Conservation (phyloP, 2,113 vertebrate species). For the Phaethon lepturus region DNA sequence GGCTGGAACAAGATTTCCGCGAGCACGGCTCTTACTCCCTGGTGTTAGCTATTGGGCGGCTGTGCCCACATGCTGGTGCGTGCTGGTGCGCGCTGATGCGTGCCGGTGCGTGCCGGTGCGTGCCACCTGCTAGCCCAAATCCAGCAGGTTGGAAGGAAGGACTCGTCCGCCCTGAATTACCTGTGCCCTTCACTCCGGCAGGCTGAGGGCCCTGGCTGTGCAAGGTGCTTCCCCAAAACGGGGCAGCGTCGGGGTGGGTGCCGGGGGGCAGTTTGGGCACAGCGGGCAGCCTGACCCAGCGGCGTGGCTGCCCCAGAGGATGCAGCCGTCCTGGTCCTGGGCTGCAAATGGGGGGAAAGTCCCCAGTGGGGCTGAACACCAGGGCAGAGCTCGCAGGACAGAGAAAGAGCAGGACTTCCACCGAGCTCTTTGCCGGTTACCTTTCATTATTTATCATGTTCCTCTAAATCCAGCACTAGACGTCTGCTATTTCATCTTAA, state of each 20-base stretch:
- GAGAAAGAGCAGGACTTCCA: neutral
- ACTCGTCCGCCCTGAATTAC: accelerated
- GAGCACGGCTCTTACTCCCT: neutral
- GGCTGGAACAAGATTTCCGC: neutral
- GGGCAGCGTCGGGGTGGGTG: no score
- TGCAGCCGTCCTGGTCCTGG: accelerated
- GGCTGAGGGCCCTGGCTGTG: neutral
- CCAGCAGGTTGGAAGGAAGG: neutral
- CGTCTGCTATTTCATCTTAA: neutral
- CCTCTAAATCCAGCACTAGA: neutral
- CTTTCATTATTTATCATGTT: neutral
- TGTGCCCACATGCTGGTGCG: accelerated
- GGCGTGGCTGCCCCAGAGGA: neutral
- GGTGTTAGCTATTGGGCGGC: neutral
- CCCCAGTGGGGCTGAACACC: accelerated
- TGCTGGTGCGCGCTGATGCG: no score
- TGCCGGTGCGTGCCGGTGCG: accelerated
- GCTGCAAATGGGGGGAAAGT: neutral
- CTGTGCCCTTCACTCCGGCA: neutral
- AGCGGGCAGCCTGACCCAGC: neutral
- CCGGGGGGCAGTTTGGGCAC: neutral
- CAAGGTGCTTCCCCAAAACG: neutral
- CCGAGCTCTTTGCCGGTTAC: neutral
- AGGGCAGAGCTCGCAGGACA: neutral
- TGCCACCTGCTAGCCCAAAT: neutral